These are phyloP conservation scores for Apostichopus californicus DNA, from an alignment of 35 echinoderm and acorn worm species.

Conservation along the genomic window DNA sequence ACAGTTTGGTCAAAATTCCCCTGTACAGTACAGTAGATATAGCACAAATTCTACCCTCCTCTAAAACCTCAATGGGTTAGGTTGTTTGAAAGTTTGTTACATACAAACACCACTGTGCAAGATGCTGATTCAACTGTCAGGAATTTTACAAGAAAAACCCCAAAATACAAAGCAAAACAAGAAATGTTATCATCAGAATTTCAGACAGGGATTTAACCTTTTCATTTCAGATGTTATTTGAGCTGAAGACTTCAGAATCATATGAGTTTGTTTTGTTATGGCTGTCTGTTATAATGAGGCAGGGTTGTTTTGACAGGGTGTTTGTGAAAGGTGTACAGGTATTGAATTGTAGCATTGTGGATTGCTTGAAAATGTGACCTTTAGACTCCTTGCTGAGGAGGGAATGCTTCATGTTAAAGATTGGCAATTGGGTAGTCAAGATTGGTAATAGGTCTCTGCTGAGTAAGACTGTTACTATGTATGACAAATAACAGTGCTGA, in stretches of 20 bases:
- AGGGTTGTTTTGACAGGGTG: not conserved
- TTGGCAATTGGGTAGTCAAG: too few relatives aligned
- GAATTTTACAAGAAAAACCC: not conserved
- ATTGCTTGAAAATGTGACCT: not conserved
- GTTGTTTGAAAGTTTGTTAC: not conserved
- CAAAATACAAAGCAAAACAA: not conserved
- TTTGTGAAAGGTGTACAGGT: not conserved
- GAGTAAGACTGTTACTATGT: too few relatives aligned
- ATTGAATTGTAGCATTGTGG: not conserved
- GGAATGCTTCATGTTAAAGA: not conserved
- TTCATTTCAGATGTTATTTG: not conserved
- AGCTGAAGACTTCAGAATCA: too few relatives aligned
- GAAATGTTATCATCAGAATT: not conserved
- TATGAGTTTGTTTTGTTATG: not conserved
- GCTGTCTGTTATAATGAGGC: not conserved
- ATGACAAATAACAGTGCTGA: not conserved
- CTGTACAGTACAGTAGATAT: too few relatives aligned
- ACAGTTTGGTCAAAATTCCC: too few relatives aligned
- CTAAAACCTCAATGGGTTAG: too few relatives aligned
- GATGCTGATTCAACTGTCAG: not conserved
- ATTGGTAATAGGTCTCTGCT: too few relatives aligned
- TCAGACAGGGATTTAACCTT: not conserved
- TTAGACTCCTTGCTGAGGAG: not conserved
- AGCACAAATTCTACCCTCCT: too few relatives aligned
- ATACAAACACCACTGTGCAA: not conserved